Base-by-base conservation (phyloP, 2,113 vertebrate species). In the Pelecanus crispus region DNA sequence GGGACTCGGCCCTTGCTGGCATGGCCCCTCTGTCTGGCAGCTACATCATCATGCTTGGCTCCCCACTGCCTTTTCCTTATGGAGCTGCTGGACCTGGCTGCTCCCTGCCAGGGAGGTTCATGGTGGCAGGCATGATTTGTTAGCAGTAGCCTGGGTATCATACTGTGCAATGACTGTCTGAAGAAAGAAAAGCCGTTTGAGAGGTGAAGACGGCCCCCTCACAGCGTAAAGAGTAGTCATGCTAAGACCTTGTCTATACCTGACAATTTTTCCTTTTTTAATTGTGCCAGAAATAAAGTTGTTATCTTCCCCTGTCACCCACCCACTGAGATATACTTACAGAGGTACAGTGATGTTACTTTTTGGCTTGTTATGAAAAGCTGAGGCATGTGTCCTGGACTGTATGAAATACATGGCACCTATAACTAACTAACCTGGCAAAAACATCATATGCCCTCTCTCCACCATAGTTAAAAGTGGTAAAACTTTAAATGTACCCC, bases 401-500 rank as follows among this genome's bases (percentile, higher is more conserved):
- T 47, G 7, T 36, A 18, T 38, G 21, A 87, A 93, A 67, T 58
- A 34, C 14, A 11, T 13, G 25, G 16, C 25, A 45, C 20, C 16
- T 49, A 12, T 38, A 70, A 84, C 40, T 83, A 83, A 50, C n/a
- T 49, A 71, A 53, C 4, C 10, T 36, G 31, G 4, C 9, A 81
- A 83, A 77, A 45, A 70, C 58, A 32, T 10, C 31, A 34, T 53
- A 9, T 7, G n/a, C 4, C 3, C 22, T 82, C 19, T 85, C 17
- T 82, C n/a, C 21, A 34, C 38, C 26, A 11, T 55, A 21, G 3
- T 72, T 82, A 24, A 55, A 88, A 83, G 25, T 36, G 2, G 7
- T 15, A 73, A 70, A 65, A 49, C 12, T 78, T 77, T 10, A 53
- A 47, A 56, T 59, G 17, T 29, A 31, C 0, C 0, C 0, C 71